Conservation (phyloP, 1,140 invertebrate species). For the Drosophila persimilis region DNA sequence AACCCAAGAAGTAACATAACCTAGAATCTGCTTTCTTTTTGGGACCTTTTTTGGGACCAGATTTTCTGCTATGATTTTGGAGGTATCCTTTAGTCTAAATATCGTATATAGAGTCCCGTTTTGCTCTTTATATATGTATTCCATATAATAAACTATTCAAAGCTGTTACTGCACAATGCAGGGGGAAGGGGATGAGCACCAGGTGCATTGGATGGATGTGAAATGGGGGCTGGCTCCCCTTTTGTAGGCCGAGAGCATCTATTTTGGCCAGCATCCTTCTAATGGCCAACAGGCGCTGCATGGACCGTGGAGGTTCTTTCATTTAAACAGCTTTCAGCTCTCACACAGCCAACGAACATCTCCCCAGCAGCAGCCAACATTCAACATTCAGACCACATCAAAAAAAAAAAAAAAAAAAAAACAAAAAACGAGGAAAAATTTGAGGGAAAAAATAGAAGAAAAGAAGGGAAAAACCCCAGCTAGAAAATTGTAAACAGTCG, state of each 20-base stretch:
- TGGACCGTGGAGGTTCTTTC: constrained; percentile 56
- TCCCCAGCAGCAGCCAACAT: constrained; percentile 22
- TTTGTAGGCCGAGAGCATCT: constrained; percentile 55
- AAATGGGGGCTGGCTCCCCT: constrained; percentile 23
- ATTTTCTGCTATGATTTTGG: background rate
- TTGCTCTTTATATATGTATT: constrained; percentile 19
- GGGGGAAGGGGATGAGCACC: constrained; percentile 10
- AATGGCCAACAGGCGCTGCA: constrained; percentile 69
- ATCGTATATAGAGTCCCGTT: background rate
- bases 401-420: constrained; percentile 64
- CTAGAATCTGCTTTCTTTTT: background rate
- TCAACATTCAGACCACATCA: constrained; percentile 56
- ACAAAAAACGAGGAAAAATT: constrained; percentile 23
- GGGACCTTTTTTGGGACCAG: too few relatives aligned
- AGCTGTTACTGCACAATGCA: constrained; percentile 54
- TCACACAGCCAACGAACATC: background rate
- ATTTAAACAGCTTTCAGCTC: constrained; percentile 70
- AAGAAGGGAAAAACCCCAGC: constrained; percentile 10
- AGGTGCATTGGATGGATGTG: constrained; percentile 9
- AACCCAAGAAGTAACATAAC: too few relatives aligned
- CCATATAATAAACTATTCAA: constrained; percentile 69
- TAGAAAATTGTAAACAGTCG: constrained; percentile 62
- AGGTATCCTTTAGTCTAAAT: constrained; percentile 5
- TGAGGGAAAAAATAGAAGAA: constrained; percentile 18
- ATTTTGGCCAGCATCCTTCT: constrained; percentile 56